Conservation (phyloP, 2,113 vertebrate genomes). For the Calonectris borealis region DNA sequence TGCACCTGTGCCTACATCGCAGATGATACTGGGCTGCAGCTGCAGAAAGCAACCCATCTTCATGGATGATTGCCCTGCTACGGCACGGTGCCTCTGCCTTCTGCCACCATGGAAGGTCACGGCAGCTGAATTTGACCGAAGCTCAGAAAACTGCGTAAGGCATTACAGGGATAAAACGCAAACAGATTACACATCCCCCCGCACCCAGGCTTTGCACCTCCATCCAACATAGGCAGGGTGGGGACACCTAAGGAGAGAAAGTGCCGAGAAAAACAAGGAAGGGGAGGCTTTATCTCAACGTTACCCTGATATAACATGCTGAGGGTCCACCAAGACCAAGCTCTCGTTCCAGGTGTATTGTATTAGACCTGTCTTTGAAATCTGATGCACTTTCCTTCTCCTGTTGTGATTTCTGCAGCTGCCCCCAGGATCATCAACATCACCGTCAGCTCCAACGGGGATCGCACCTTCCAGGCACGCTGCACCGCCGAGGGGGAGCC, state of each 20-base stretch:
- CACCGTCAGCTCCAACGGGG: constrained; percentile 73
- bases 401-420: constrained; percentile 55
- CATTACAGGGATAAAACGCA: not conserved
- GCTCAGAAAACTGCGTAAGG: not conserved
- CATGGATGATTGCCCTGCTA: accelerated
- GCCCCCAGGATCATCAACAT: constrained; percentile 86
- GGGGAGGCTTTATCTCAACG: accelerated
- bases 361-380: not conserved
- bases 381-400: not conserved
- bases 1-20: accelerated
- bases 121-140: not conserved
- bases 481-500: constrained; percentile 90
- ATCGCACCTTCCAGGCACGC: constrained; percentile 74
- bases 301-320: accelerated
- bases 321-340: not conserved
- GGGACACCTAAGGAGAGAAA: not conserved
- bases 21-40: not conserved
- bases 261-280: not conserved
- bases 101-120: not conserved
- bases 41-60: not conserved
- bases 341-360: accelerated
- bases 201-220: not conserved
- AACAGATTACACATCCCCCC: no score
- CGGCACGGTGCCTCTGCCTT: not conserved
- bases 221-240: not conserved